Conservation (phyloP, 2,888 invertebrate genomes). For the Colletes collaris region DNA sequence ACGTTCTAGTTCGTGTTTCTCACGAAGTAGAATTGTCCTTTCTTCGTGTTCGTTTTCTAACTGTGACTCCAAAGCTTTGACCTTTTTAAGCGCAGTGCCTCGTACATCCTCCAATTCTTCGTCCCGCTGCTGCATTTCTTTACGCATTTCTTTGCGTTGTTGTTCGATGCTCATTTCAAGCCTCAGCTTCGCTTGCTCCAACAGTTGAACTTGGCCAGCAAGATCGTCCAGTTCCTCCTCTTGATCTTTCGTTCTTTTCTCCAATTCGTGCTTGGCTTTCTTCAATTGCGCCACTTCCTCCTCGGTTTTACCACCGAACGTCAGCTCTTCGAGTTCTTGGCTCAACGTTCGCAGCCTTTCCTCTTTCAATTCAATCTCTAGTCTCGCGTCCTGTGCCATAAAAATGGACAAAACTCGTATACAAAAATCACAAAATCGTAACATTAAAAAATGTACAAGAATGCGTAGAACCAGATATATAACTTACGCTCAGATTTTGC, state of each 20-base stretch:
- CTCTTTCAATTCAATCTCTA: slow-evolving; percentile 95
- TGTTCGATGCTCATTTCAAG: slow-evolving; percentile 97
- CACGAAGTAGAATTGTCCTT: slow-evolving; percentile 92
- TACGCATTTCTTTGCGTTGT: slow-evolving; percentile 93
- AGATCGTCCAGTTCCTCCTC: slow-evolving; percentile 98
- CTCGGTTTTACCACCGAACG: slow-evolving; percentile 91
- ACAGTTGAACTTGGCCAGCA: slow-evolving; percentile 93
- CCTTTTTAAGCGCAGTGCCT: slow-evolving; percentile 95
- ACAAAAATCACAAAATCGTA: not conserved
- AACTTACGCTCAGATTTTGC: slow-evolving; percentile 92
- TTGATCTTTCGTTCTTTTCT: slow-evolving; percentile 92
- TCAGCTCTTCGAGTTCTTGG: slow-evolving; percentile 93
- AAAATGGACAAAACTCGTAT: too few relatives aligned
- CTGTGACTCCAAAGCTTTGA: slow-evolving; percentile 95
- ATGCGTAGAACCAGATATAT: slow-evolving; percentile 47
- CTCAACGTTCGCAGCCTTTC: slow-evolving; percentile 92
- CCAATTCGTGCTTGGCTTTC: slow-evolving; percentile 93
- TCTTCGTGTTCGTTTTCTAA: slow-evolving; percentile 97
- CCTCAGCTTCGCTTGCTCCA: slow-evolving; percentile 96
- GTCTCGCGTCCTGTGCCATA: slow-evolving; percentile 88
- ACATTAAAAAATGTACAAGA: not conserved
- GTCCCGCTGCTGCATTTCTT: slow-evolving; percentile 95
- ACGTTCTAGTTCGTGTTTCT: slow-evolving; percentile 96
- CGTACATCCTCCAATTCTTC: slow-evolving; percentile 97
- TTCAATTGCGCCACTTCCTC: slow-evolving; percentile 93